phyloP scores from a whole-genome alignment of 2,888 invertebrate species.

The Lumbricus terrestris region DNA sequence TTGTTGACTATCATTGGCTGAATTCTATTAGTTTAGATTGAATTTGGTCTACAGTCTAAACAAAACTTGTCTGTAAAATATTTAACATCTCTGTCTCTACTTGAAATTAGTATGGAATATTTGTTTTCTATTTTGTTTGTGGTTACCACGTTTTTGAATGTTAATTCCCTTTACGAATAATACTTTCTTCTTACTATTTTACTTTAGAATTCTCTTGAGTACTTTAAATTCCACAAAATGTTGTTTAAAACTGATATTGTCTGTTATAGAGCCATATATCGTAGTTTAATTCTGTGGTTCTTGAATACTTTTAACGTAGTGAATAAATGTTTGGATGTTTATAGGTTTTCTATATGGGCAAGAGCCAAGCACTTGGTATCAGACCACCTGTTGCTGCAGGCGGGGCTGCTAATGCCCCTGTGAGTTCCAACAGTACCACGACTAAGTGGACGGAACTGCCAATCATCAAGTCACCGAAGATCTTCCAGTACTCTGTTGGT shows the following conservation, averaged over 20 bases:
- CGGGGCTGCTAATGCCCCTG: slow-evolving; percentile 34
- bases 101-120: no score
- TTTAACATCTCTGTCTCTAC: no score
- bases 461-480: slow-evolving; percentile 72
- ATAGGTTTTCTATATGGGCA: slow-evolving; percentile 81
- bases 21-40: no score
- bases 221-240: background rate
- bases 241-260: background rate
- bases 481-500: slow-evolving; percentile 79
- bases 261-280: no score
- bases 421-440: background rate
- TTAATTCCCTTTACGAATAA: background rate
- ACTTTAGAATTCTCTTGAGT: background rate
- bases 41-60: no score
- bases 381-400: slow-evolving; percentile 64
- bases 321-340: background rate
- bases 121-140: background rate
- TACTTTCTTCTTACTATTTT: background rate
- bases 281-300: background rate
- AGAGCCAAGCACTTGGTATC: slow-evolving; percentile 80
- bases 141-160: background rate
- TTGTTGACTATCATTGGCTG: background rate
- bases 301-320: background rate
- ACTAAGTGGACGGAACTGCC: slow-evolving; percentile 62
- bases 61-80: no score